Evolutionary conservation across 2,113 vertebrate genomes (phyloP), one percentile per base, ranked within the genome.

Genomic region (Pterophyllum scalare): DNA sequence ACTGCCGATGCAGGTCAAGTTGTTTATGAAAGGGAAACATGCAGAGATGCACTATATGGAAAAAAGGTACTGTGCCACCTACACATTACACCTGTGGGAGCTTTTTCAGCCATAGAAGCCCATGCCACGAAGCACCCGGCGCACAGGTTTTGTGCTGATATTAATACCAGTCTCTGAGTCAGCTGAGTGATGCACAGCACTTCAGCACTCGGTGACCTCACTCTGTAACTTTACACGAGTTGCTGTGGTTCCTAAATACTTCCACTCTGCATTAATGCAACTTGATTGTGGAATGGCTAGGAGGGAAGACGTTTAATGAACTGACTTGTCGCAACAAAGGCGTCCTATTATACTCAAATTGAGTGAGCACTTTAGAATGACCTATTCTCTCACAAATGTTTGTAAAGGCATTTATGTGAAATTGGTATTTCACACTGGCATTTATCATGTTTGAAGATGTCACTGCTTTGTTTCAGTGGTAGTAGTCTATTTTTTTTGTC

Each of bases 231-330:
- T 46, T 17, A 24, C n/a, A 43, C 43, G 35, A 33, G 62, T 11
- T 17, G 46, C 17, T 20, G 7, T 65, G 62, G 38, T 6, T 65
- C 62, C 38, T 2, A 4, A 17, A 43, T 65, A 8, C 38, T 65
- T 65, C 24, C 24, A 65, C 7, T 46, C 38, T 11, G 33, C 33
- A 33, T 33, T 7, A 33, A 33, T 33, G 7, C 2, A 7, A 33
- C 33, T 33, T 33, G 33, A 28, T 28, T 28, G 28, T 33, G 33
- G 5, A 33, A 33, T 33, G 11, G 10, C 54, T 46, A 65, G 7
- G 40, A 11, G 62, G 14, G 15, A 65, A 17, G 0, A 65, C 0
- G 43, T 43, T 17, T 65, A 65, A 0, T 24, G 6, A 17, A 49
- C 6, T 19, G 38, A 33, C 33, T 33, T 33, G 33, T 33, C 33